Conservation (phyloP, 92 coral and sea anemone genomes). For the Porites rus region DNA sequence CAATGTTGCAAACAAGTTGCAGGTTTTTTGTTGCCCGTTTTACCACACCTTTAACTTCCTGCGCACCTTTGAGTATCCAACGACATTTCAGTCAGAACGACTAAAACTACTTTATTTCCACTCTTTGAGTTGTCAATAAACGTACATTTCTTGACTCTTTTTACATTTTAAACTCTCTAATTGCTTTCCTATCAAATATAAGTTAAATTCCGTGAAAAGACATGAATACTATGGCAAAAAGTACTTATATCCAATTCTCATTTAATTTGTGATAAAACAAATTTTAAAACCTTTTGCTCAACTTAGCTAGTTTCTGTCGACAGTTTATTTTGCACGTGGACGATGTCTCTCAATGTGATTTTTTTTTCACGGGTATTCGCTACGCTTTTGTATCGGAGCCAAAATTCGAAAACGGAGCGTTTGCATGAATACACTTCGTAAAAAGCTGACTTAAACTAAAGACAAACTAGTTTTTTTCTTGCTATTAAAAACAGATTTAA, state of each 20-base stretch:
- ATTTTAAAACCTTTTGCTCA: not conserved
- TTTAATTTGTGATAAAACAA: not conserved
- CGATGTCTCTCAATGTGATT: not conserved
- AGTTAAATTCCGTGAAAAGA: not conserved
- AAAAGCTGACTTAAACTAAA: too few relatives aligned
- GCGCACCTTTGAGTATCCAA: too few relatives aligned
- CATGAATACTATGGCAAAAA: not conserved
- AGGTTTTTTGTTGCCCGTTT: too few relatives aligned
- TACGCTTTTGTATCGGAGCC: not conserved
- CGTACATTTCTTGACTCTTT: not conserved
- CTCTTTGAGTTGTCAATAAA: not conserved
- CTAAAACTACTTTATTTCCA: slow-evolving; percentile 15
- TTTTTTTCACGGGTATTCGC: not conserved
- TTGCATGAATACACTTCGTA: not conserved
- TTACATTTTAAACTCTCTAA: not conserved
- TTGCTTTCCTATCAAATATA: not conserved
- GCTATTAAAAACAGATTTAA: too few relatives aligned
- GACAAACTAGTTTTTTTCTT: too few relatives aligned
- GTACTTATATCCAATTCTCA: not conserved
- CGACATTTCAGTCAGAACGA: not conserved
- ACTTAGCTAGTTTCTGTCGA: not conserved
- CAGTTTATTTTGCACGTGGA: not conserved
- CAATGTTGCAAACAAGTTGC: too few relatives aligned
- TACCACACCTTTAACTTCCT: too few relatives aligned
- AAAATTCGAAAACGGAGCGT: not conserved